These are phyloP conservation scores for Anarsia innoxiella DNA, from an alignment of 2,888 invertebrate genomes.

Conservation along the genomic window DNA sequence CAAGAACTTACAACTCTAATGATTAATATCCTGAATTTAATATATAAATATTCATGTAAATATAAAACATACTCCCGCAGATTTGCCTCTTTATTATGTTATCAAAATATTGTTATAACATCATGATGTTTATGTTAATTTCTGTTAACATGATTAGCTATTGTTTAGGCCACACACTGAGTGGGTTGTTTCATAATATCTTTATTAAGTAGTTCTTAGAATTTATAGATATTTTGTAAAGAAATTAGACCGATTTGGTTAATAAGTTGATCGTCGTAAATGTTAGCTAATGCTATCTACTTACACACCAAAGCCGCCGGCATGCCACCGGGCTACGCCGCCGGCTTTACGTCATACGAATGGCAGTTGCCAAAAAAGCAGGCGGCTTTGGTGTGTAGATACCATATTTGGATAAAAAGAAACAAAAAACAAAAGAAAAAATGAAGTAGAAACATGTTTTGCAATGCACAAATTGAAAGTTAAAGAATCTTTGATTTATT, in stretches of 20 bases:
- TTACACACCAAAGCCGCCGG: no score
- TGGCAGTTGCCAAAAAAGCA: no score
- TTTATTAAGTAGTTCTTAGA: not conserved
- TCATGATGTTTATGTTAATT: constrained; percentile 34
- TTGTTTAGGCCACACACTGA: constrained; percentile 36
- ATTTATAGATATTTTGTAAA: not conserved
- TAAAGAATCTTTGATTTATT: no score
- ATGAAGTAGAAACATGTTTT: not conserved
- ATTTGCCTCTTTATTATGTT: constrained; percentile 26
- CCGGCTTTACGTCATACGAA: no score
- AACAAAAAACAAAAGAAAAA: no score
- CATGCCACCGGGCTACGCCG: no score
- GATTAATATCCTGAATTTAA: not conserved
- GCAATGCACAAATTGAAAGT: not conserved
- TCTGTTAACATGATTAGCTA: constrained; percentile 23
- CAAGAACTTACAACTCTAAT: not conserved
- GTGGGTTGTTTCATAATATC: constrained; percentile 4
- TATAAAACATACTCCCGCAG: no score
- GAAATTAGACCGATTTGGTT: not conserved
- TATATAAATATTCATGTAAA: not conserved
- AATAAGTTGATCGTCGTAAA: not conserved
- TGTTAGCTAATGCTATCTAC: not conserved
- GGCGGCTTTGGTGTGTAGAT: no score
- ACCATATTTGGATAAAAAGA: not conserved
- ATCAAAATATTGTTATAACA: constrained; percentile 25